phyloP scores from a whole-genome alignment of 2,888 invertebrate genomes.

The Ligdia adustata region DNA sequence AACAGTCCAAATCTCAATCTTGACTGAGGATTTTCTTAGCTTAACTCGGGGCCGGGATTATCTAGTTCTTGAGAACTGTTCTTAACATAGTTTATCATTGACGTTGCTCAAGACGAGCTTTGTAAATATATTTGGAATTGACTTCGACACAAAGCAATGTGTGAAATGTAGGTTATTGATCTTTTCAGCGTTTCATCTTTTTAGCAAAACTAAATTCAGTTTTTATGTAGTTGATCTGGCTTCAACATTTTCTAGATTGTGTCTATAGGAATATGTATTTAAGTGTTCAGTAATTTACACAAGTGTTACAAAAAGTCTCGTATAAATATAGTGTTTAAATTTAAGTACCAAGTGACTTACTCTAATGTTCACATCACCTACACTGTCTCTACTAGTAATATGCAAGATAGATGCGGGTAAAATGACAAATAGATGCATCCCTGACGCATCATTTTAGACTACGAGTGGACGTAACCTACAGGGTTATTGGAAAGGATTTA shows the following conservation, averaged over 20 bases:
- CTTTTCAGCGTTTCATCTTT: too few species aligned
- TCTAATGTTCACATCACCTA: too few species aligned
- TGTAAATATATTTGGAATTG: constrained; percentile 15
- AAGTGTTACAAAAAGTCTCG: too few species aligned
- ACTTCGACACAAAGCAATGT: constrained; percentile 39
- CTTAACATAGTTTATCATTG: constrained; percentile 41
- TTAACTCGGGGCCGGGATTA: constrained; percentile 63
- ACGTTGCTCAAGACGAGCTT: constrained; percentile 38
- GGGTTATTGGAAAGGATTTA: too few species aligned
- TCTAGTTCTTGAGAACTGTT: constrained; percentile 48
- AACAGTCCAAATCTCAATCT: constrained; percentile 43
- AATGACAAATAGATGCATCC: constrained; percentile 40
- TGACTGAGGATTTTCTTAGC: constrained; percentile 59
- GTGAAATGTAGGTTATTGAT: constrained; percentile 1
- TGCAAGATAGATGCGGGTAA: constrained; percentile 42
- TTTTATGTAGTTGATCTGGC: too few species aligned
- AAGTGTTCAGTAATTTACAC: too few species aligned
- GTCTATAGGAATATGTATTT: too few species aligned
- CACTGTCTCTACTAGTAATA: too few species aligned
- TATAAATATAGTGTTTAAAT: too few species aligned
- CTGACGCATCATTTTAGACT: constrained; percentile 38
- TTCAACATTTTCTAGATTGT: too few species aligned
- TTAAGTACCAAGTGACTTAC: too few species aligned
- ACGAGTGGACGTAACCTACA: neutral
- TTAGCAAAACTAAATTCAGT: too few species aligned